Percentiles rank a stretch among this genome's conserved stretches.
Evolutionary conservation across 1,140 invertebrate genomes (phyloP).

Genomic region (Asobara japonica): DNA sequence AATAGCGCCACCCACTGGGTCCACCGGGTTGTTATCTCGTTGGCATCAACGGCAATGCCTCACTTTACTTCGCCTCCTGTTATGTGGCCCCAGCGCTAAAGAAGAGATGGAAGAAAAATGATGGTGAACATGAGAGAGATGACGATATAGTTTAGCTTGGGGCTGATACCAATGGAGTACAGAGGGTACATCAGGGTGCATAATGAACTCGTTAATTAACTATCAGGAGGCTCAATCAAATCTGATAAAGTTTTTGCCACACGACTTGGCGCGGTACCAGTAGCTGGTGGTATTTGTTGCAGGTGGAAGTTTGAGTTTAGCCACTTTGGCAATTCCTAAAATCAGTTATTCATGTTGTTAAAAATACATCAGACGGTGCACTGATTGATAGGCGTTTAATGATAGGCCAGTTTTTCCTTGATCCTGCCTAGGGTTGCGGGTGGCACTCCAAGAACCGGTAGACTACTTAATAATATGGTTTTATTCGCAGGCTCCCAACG

Average conservation of each 20-base stretch:
- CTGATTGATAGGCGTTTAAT: constrained; percentile 66
- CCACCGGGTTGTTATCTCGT: constrained; percentile 52
- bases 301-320: neutral
- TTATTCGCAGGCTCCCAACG: constrained; percentile 59
- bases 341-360: constrained; percentile 49
- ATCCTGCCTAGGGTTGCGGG: neutral
- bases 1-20: constrained; percentile 65
- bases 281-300: neutral
- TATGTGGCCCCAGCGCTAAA: constrained; percentile 37
- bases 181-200: constrained; percentile 58
- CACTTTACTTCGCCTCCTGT: constrained; percentile 53
- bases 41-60: constrained; percentile 63
- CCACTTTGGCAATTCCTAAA: neutral
- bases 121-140: neutral
- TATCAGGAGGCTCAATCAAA: constrained; percentile 65
- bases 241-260: constrained; percentile 63
- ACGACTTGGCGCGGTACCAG: constrained; percentile 55
- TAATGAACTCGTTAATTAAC: constrained; percentile 69
- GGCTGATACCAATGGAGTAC: constrained; percentile 5
- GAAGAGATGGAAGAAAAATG: constrained; percentile 26
- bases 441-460: neutral
- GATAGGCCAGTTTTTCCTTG: constrained; percentile 38
- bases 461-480: constrained; percentile 59
- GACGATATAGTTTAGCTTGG: neutral
- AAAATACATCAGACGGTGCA: constrained; percentile 58